Evolutionary conservation across 2,797 vertebrate genomes (phyloP).

Genomic region (Tokudaia tokunoshimensis): DNA sequence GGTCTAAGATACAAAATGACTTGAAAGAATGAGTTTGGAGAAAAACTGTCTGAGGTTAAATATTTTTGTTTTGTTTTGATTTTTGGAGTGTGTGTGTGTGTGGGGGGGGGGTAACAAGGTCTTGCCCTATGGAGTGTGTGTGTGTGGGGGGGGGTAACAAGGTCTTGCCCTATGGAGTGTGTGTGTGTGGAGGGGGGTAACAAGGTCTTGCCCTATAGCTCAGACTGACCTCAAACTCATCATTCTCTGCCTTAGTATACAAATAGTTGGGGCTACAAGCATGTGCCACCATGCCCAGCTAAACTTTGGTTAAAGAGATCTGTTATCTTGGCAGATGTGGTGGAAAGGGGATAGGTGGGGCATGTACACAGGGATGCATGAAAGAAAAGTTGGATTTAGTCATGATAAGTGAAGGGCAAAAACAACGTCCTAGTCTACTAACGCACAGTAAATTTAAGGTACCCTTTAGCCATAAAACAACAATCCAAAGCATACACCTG

Average conservation of each 20-base stretch:
- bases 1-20: conserved; percentile 63
- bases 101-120: neutral
- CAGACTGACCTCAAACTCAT: neutral
- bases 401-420: conserved; percentile 55
- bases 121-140: neutral
- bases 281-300: neutral
- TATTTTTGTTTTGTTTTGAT: neutral
- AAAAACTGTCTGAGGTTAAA: conserved; percentile 14
- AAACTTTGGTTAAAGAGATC: neutral
- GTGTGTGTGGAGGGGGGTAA: neutral
- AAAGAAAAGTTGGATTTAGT: conserved; percentile 20
- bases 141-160: neutral
- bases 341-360: neutral
- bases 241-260: neutral
- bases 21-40: conserved; percentile 24
- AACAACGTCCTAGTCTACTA: conserved; percentile 47
- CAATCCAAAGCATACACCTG: conserved; percentile 36
- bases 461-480: conserved; percentile 38
- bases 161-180: neutral
- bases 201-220: neutral
- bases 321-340: conserved; percentile 53
- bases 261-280: neutral
- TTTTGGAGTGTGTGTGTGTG: neutral
- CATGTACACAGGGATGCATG: conserved; percentile 33
- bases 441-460: conserved; percentile 39